phyloP scores from a whole-genome alignment of 2,797 vertebrate genomes.

The Helicolenus hilgendorfi region DNA sequence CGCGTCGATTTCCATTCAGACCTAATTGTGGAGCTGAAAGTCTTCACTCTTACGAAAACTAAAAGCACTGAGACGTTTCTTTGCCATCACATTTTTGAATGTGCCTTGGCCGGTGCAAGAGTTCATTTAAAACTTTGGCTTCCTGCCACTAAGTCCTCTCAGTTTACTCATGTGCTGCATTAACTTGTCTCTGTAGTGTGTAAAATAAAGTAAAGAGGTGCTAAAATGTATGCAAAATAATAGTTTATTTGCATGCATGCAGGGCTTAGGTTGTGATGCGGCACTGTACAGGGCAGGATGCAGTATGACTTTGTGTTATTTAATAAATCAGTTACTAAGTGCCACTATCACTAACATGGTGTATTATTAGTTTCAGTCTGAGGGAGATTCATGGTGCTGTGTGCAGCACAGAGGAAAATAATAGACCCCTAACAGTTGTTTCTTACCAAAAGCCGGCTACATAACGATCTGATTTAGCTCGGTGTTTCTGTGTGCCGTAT shows the following conservation, averaged over 20 bases:
- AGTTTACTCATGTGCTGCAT: slow-evolving; percentile 50
- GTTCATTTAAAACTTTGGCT: slow-evolving; percentile 65
- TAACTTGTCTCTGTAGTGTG: slow-evolving; percentile 26
- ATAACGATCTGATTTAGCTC: slow-evolving; percentile 44
- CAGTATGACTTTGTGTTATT: neutral
- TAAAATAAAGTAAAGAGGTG: slow-evolving; percentile 32
- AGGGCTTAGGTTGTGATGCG: neutral
- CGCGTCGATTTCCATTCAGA: neutral
- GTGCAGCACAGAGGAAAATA: slow-evolving; percentile 34
- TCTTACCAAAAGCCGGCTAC: slow-evolving; percentile 10
- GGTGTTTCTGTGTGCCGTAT: slow-evolving; percentile 54
- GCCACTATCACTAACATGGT: neutral
- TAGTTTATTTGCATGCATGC: slow-evolving; percentile 1
- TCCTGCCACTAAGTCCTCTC: slow-evolving; percentile 46
- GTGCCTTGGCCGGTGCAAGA: slow-evolving; percentile 31
- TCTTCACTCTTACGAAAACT: neutral
- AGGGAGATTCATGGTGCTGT: neutral
- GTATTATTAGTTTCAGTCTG: neutral
- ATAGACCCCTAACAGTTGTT: slow-evolving; percentile 6
- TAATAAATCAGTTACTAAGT: neutral
- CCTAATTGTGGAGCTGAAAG: slow-evolving; percentile 15
- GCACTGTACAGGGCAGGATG: neutral
- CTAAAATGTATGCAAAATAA: slow-evolving; percentile 10
- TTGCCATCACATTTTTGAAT: slow-evolving; percentile 8
- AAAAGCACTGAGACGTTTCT: slow-evolving; percentile 23